These are phyloP conservation scores for Xiphydria camelus DNA, from an alignment of 2,888 invertebrate genomes.

Conservation along the genomic window DNA sequence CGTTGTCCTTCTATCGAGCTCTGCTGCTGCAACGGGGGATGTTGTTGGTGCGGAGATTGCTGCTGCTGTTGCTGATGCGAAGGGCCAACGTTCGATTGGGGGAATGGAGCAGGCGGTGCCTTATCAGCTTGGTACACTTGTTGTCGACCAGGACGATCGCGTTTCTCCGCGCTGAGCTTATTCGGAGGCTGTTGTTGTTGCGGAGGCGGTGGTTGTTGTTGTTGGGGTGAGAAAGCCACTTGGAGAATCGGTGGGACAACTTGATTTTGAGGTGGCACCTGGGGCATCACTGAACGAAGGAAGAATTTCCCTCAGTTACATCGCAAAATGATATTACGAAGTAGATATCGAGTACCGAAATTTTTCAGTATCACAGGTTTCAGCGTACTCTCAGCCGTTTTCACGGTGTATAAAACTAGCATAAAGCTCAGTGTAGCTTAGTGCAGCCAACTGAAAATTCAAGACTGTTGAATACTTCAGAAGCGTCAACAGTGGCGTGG, in stretches of 20 bases:
- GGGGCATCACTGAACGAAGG: slow-evolving; percentile 26
- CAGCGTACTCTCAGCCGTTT: no score
- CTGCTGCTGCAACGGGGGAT: slow-evolving; percentile 42
- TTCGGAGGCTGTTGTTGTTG: slow-evolving; percentile 42
- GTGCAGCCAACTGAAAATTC: no score
- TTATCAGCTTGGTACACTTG: slow-evolving; percentile 51
- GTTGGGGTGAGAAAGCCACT: slow-evolving; percentile 35
- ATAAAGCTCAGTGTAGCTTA: no score
- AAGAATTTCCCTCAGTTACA: no score
- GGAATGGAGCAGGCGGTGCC: slow-evolving; percentile 52
- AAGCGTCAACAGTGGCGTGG: no score
- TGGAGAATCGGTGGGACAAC: slow-evolving; percentile 38
- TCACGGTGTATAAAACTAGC: no score
- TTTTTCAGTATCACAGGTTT: no score
- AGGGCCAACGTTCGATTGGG: slow-evolving; percentile 45
- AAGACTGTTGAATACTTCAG: no score
- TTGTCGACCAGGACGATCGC: slow-evolving; percentile 51
- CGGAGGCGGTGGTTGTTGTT: slow-evolving; percentile 26
- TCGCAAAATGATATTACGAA: neutral
- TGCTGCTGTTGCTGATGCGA: slow-evolving; percentile 43
- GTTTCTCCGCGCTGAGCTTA: slow-evolving; percentile 50
- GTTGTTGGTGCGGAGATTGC: slow-evolving; percentile 25
- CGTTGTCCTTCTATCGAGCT: slow-evolving; percentile 47
- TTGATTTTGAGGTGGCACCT: slow-evolving; percentile 35
- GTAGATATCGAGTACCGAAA: no score